A percentile compares a stretch with the other conserved stretches of the same genome.
These are phyloP conservation scores for Rhinophrynus dorsalis DNA, from an alignment of 2,797 vertebrate species.

Conservation along the genomic window DNA sequence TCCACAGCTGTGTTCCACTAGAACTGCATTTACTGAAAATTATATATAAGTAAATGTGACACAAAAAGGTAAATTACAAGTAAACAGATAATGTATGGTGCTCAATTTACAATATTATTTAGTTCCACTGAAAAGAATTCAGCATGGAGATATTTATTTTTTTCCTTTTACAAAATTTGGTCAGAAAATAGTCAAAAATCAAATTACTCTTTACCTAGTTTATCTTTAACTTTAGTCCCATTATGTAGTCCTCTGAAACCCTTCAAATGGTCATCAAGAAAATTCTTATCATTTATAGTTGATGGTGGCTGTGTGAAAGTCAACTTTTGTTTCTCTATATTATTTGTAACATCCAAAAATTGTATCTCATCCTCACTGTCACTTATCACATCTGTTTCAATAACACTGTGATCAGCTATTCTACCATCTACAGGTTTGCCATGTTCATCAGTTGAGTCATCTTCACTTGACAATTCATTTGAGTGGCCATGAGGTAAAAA, in stretches of 20 bases:
- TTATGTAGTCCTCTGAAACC: background rate
- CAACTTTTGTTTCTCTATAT: background rate
- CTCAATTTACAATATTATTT: too few species aligned
- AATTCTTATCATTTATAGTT: background rate
- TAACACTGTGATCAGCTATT: background rate
- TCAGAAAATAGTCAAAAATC: background rate
- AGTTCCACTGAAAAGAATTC: too few species aligned
- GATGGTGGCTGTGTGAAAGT: background rate
- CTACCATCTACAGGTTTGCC: background rate
- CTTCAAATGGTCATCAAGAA: constrained; percentile 7
- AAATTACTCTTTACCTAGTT: constrained; percentile 34
- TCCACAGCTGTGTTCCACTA: background rate
- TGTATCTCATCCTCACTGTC: background rate
- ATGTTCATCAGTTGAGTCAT: background rate
- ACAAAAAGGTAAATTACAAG: too few species aligned
- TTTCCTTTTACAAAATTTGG: too few species aligned
- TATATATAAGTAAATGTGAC: too few species aligned
- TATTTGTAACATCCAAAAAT: background rate
- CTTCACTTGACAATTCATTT: background rate
- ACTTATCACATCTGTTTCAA: too few species aligned
- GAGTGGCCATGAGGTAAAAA: background rate
- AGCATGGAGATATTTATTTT: too few species aligned
- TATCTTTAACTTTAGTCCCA: constrained; percentile 9
- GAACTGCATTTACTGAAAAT: background rate
- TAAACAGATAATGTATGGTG: too few species aligned